Conservation (phyloP, 2,888 invertebrate genomes). For the Orthosia incerta region DNA sequence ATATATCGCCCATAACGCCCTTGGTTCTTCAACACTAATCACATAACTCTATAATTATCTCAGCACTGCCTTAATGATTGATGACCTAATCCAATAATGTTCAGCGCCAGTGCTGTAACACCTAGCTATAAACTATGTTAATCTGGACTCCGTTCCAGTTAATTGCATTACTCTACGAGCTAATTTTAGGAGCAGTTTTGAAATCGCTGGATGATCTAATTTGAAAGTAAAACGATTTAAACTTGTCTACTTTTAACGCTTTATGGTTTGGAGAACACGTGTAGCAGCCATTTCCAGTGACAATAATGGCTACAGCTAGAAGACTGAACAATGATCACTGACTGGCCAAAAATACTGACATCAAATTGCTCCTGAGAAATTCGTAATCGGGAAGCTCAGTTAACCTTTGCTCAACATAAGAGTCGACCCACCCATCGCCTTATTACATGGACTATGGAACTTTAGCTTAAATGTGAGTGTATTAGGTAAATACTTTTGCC, state of each 20-base stretch:
- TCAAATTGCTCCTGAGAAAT: too few relatives aligned
- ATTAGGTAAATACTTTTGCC: too few relatives aligned
- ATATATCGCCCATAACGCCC: background rate
- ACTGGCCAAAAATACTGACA: too few relatives aligned
- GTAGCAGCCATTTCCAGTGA: too few relatives aligned
- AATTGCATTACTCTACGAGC: constrained; percentile 24
- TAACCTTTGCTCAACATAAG: too few relatives aligned
- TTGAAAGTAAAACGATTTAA: background rate
- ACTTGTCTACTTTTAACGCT: background rate
- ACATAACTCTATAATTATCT: background rate
- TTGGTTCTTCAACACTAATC: too few relatives aligned
- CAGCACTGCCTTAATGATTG: constrained; percentile 1
- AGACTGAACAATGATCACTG: too few relatives aligned
- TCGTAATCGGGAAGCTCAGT: too few relatives aligned
- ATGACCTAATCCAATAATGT: constrained; percentile 20
- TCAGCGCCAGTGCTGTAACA: background rate
- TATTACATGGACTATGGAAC: too few relatives aligned
- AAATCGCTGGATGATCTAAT: constrained; percentile 6
- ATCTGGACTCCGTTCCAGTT: background rate
- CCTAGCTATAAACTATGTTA: background rate
- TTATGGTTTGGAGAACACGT: background rate
- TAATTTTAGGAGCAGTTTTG: constrained; percentile 4
- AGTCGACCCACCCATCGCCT: too few relatives aligned
- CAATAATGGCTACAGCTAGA: too few relatives aligned
- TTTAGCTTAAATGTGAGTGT: too few relatives aligned